Evolutionary conservation across 2,113 vertebrate species (phyloP), one percentile per base, ranked within the genome.

Genomic region (Strix aluco): DNA sequence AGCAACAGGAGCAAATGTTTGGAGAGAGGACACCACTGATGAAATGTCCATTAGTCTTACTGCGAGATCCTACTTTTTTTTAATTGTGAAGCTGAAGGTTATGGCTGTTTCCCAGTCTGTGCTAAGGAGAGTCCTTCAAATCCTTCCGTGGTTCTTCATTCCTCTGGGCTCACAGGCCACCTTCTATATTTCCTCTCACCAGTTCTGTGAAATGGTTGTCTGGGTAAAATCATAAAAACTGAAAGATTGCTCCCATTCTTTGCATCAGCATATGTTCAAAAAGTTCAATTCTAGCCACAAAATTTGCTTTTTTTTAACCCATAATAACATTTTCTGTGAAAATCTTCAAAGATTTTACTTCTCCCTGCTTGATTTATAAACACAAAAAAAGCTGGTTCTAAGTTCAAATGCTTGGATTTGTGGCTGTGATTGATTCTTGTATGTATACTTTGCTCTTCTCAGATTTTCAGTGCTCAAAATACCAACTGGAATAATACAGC

Each of bases 331-430:
- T 92, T 88, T 62, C 80, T 74, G 32, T 55, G 55, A 80, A 92
- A 92, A 86, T 65, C 70, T 75, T 94, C 38, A 89, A 89, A 95
- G 74, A 88, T 77, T 88, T 90, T 61, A 10, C 29, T 85, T 91
- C 42, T 95, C 36, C 51, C 25, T 81, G 8, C 67, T 69, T 83
- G 62, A 86, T 90, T 79, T 90, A 77, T n/a, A 47, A 67, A 66
- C n/a, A 25, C 29, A 42, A 34, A 54, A 70, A 51, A 40, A 46
- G 44, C 61, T 57, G 70, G 49, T 62, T 90, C 1, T 47, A 66
- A 77, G 67, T 88, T 82, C 66, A 93, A 82, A 65, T 66, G 19
- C 49, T 86, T 58, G 49, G 78, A 80, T 95, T 94, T 96, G 40
- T 73, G 79, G 26, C 82, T 70, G 58, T 0, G 17, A 62, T 83